These are phyloP conservation scores for Ceratitis capitata DNA, from an alignment of 1,140 invertebrate genomes.

Conservation along the genomic window DNA sequence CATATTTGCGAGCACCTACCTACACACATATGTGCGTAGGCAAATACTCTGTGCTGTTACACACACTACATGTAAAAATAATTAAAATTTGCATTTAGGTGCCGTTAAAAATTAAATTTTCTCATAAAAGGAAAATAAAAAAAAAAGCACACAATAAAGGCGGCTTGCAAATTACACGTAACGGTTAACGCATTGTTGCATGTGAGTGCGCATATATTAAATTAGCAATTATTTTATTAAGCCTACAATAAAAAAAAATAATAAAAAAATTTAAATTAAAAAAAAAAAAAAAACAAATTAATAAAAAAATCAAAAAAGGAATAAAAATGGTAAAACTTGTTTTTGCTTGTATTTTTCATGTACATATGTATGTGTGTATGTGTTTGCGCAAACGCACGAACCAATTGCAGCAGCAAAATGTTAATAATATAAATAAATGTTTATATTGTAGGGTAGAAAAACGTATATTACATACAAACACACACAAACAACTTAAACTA, in stretches of 20 bases:
- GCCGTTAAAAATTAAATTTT: neutral
- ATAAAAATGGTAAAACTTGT: neutral
- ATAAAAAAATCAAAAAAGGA: neutral
- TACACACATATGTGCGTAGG: neutral
- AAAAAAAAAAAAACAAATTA: no score
- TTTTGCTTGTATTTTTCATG: neutral
- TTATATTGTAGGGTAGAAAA: no score
- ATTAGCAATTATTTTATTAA: conserved; percentile 17
- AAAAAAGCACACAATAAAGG: neutral
- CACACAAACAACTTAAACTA: conserved; percentile 35
- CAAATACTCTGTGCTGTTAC: neutral
- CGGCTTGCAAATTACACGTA: neutral
- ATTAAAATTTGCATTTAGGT: neutral
- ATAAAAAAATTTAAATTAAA: neutral
- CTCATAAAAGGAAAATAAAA: neutral
- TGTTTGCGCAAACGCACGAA: conserved; percentile 16
- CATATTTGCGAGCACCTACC: neutral
- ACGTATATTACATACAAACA: no score
- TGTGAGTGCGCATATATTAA: neutral
- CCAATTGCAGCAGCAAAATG: conserved; percentile 1
- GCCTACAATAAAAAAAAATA: neutral
- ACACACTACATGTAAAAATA: neutral
- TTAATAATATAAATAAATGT: no score
- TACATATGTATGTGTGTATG: neutral
- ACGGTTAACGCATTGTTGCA: conserved; percentile 13